These are phyloP conservation scores for Lethenteron reissneri DNA, from an alignment of 2,113 vertebrate genomes.

Conservation along the genomic window DNA sequence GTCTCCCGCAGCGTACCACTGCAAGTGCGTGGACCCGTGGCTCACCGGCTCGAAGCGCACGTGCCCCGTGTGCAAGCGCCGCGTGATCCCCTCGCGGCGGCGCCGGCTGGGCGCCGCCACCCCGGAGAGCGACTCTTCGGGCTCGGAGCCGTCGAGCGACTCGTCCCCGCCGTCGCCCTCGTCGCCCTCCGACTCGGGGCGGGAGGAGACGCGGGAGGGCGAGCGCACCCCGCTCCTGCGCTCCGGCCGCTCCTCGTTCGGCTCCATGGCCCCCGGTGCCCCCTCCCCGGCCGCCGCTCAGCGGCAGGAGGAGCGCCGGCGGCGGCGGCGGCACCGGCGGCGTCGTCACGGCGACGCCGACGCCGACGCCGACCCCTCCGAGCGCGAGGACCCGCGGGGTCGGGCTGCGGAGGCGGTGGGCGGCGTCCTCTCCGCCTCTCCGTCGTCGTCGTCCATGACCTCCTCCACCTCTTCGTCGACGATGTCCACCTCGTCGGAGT, in stretches of 20 bases:
- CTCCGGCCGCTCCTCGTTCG: constrained; percentile 18
- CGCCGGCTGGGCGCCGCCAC: constrained; percentile 7
- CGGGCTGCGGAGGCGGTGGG: no score
- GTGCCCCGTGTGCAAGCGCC: constrained; percentile 34
- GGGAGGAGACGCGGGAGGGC: constrained; percentile 15
- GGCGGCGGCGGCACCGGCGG: background rate
- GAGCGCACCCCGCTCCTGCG: constrained; percentile 25
- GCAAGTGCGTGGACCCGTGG: constrained; percentile 33
- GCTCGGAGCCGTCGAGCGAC: no score
- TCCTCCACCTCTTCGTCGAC: no score
- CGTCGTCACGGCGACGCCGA: no score
- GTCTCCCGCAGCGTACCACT: constrained; percentile 24
- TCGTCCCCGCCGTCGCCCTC: constrained; percentile 24
- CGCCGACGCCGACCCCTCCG: no score
- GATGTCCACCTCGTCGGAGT: no score
- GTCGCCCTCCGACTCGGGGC: constrained; percentile 11
- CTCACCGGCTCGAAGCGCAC: constrained; percentile 37
- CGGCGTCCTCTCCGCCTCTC: no score
- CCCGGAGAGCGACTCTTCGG: no score
- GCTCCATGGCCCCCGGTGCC: constrained; percentile 7
- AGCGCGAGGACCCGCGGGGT: no score
- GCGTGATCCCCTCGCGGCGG: constrained; percentile 24
- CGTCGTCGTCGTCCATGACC: no score
- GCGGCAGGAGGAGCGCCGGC: background rate
- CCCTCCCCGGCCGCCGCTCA: background rate